These are phyloP conservation scores for Margarornis squamiger DNA, from an alignment of 2,797 vertebrate genomes.

Conservation along the genomic window DNA sequence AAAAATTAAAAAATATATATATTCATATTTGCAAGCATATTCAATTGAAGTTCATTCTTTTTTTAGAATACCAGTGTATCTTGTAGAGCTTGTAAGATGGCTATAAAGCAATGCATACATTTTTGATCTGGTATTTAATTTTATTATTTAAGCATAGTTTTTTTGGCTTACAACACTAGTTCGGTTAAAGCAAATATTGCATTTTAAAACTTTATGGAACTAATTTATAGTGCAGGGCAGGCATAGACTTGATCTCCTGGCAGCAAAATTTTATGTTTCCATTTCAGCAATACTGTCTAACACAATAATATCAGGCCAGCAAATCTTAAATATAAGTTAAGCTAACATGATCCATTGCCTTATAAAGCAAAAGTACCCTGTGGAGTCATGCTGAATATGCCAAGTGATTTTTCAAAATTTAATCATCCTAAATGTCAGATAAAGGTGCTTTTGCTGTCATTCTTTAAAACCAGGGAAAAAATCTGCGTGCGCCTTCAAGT, in stretches of 20 bases:
- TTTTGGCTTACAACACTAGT: constrained; percentile 14
- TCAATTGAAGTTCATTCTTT: background rate
- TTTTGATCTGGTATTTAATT: constrained; percentile 56
- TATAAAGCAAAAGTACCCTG: constrained; percentile 78
- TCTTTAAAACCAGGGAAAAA: constrained; percentile 77
- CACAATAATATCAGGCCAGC: constrained; percentile 76
- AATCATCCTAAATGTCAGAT: constrained; percentile 87
- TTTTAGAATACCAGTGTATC: background rate
- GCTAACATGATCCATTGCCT: constrained; percentile 81
- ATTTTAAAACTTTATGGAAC: constrained; percentile 74
- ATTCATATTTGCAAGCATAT: background rate
- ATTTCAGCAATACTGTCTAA: constrained; percentile 76
- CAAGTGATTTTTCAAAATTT: constrained; percentile 85
- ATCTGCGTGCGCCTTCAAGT: constrained; percentile 56
- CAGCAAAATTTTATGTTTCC: constrained; percentile 79
- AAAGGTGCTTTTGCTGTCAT: constrained; percentile 89
- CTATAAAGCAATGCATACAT: background rate
- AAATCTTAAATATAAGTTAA: constrained; percentile 81
- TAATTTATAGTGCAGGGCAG: constrained; percentile 74
- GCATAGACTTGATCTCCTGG: constrained; percentile 72
- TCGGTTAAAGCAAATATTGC: constrained; percentile 54
- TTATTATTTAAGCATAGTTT: constrained; percentile 56
- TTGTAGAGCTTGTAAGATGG: background rate
- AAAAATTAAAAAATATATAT: background rate
- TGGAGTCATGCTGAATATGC: constrained; percentile 80